Conservation (phyloP, 92 coral and sea anemone species). For the Actinernus sp. region DNA sequence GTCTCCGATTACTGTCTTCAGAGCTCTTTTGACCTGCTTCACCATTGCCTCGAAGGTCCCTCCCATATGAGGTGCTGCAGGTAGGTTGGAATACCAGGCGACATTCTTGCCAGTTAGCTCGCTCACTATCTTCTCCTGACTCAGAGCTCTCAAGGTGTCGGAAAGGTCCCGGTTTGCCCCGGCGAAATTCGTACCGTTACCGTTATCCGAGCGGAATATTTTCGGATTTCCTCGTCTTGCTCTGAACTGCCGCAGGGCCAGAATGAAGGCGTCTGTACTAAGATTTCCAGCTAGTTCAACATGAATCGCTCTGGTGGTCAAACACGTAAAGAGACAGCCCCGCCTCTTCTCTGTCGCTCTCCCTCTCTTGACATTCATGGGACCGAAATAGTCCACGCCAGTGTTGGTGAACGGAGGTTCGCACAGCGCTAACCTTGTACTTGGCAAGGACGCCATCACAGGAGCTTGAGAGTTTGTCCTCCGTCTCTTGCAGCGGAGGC, state of each 20-base stretch:
- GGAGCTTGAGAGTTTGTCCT: too few relatives aligned
- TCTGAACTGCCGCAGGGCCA: too few relatives aligned
- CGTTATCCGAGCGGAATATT: constrained; percentile 20
- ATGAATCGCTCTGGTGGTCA: too few relatives aligned
- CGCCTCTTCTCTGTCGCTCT: constrained; percentile 21
- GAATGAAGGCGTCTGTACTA: constrained; percentile 39
- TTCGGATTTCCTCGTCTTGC: constrained; percentile 22
- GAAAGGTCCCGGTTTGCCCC: constrained; percentile 25
- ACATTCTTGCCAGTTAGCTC: background rate
- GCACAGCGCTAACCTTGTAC: background rate
- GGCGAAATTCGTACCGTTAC: constrained; percentile 33
- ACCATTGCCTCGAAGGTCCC: too few relatives aligned
- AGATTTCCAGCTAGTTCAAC: constrained; percentile 34
- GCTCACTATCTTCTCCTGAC: background rate
- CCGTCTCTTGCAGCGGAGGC: background rate
- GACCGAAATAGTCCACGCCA: too few relatives aligned
- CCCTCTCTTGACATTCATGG: too few relatives aligned
- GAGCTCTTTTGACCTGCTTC: constrained; percentile 32
- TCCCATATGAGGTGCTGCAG: too few relatives aligned
- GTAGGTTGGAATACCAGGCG: constrained; percentile 19
- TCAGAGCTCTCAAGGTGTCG: background rate
- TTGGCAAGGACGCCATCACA: background rate
- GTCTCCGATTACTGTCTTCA: constrained; percentile 28
- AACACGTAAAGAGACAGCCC: too few relatives aligned
- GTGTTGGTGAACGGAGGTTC: constrained; percentile 9